Conservation (phyloP, 2,113 vertebrate species). For the Amia ocellicauda region DNA sequence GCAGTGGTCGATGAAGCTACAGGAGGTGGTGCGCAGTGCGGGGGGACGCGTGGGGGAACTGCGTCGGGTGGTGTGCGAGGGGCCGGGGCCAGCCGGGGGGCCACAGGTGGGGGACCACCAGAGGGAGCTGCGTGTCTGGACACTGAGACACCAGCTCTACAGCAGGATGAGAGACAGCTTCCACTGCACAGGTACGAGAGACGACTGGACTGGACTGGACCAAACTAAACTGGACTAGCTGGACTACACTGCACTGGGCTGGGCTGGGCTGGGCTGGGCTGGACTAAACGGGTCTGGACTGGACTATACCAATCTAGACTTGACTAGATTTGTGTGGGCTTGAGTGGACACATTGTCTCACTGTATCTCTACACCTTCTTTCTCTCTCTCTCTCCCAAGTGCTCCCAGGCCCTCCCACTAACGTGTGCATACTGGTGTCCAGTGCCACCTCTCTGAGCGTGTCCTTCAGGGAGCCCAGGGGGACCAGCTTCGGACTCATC, state of each 20-base stretch:
- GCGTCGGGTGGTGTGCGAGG: slow-evolving; percentile 44
- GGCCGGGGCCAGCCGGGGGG: slow-evolving; percentile 26
- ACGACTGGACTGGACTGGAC: neutral
- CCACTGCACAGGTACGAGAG: slow-evolving; percentile 49
- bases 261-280: no score
- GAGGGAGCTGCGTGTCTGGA: slow-evolving; percentile 56
- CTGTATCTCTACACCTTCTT: neutral
- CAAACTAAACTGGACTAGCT: neutral
- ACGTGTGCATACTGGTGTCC: slow-evolving; percentile 55
- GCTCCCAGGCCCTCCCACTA: slow-evolving; percentile 51
- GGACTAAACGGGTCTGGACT: no score
- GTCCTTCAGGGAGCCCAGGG: slow-evolving; percentile 48
- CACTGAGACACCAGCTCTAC: slow-evolving; percentile 60
- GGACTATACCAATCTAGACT: no score
- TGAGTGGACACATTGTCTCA: no score
- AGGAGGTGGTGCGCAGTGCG: slow-evolving; percentile 54
- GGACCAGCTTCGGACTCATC: slow-evolving; percentile 46
- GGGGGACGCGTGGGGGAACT: slow-evolving; percentile 47
- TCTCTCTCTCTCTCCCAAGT: slow-evolving; percentile 33
- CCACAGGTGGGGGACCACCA: slow-evolving; percentile 49
- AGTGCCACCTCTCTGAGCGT: slow-evolving; percentile 55
- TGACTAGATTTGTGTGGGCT: no score
- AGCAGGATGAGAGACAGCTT: slow-evolving; percentile 64
- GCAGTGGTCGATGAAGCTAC: slow-evolving; percentile 60
- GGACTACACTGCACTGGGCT: no score